Evolutionary conservation across 2,888 invertebrate genomes (phyloP), one percentile per base, ranked within the genome.

Genomic region (Steinernema scapterisci): DNA sequence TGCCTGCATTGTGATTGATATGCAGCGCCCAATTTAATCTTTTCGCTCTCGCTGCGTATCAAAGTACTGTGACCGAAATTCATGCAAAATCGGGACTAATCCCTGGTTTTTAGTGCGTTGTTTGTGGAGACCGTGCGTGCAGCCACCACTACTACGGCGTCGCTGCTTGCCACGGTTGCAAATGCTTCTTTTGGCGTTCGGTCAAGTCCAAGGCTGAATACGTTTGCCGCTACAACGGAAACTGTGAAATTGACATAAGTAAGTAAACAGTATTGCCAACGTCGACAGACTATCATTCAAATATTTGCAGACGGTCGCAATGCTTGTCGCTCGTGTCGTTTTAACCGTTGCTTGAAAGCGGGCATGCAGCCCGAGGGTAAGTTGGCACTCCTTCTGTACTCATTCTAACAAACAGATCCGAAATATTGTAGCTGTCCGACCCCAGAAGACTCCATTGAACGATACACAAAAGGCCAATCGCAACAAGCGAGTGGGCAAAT

Each of bases 161-260:
- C 43, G 83, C 85, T 45, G 83, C 85, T 25, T 85, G 85, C 56
- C 84, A 85, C 75, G 85, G 84, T 70, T 82, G 81, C 72, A 76
- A 51, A 76, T 84, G 85, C 78, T 85, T 85, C 79, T 85, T 85
- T 77, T 85, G 85, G 85, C 82, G 85, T 75, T 84, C 85, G 73
- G 83, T 85, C 70, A 85, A 85, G 74, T 80, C 81, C 75, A 76
- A 76, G 75, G 80, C 79, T 56, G 79, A 76, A 63, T 85, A 85
- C 78, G 77, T 78, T 31, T 85, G 85, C 78, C 83, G 85, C 45
- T 85, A 83, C 78, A 80, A 83, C 73, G 81, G 80, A 75, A 80
- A 77, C 71, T 85, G 85, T 78, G 80, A 82, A 73, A 85, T 85
- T 72, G 83, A 81, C 73, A 80, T 83, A 38, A 79, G 81, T 80